These are phyloP conservation scores for Zaprionus kolodkinae DNA, from an alignment of 1,140 invertebrate species.

Conservation along the genomic window DNA sequence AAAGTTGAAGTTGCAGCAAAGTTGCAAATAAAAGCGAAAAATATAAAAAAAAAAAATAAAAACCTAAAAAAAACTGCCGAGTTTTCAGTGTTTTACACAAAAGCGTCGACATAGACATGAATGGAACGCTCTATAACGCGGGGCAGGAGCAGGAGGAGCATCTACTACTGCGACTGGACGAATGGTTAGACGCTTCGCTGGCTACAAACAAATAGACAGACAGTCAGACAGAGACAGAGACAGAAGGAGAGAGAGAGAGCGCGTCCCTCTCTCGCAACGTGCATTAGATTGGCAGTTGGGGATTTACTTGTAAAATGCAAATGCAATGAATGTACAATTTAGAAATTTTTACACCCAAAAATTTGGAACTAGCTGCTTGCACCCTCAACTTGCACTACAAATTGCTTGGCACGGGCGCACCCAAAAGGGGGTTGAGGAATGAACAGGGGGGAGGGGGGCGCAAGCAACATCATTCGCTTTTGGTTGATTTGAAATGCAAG, in stretches of 20 bases:
- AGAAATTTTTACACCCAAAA: conserved; percentile 81
- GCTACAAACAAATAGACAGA: conserved; percentile 76
- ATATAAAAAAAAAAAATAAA: conserved; percentile 27
- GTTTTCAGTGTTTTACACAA: conserved; percentile 82
- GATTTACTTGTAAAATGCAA: conserved; percentile 83
- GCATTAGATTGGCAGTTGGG: conserved; percentile 81
- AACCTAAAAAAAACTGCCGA: conserved; percentile 56
- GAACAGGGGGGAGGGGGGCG: too few relatives aligned
- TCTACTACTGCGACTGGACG: conserved; percentile 49
- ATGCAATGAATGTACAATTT: conserved; percentile 83
- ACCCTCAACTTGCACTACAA: conserved; percentile 36
- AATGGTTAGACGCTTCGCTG: conserved; percentile 79
- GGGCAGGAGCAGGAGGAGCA: conserved; percentile 15
- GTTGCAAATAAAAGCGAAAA: conserved; percentile 54
- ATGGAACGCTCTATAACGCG: conserved; percentile 35
- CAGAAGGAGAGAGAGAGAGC: neutral
- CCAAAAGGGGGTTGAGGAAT: neutral
- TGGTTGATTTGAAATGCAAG: conserved; percentile 75
- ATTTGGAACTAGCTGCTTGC: conserved; percentile 19
- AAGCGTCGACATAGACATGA: conserved; percentile 75
- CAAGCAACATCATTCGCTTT: conserved; percentile 44
- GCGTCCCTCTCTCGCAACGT: conserved; percentile 52
- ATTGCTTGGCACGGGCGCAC: conserved; percentile 8
- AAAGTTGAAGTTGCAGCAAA: conserved; percentile 72
- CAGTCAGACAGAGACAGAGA: neutral